Conservation (phyloP, 2,888 invertebrate species). For the Lithosia quadra region DNA sequence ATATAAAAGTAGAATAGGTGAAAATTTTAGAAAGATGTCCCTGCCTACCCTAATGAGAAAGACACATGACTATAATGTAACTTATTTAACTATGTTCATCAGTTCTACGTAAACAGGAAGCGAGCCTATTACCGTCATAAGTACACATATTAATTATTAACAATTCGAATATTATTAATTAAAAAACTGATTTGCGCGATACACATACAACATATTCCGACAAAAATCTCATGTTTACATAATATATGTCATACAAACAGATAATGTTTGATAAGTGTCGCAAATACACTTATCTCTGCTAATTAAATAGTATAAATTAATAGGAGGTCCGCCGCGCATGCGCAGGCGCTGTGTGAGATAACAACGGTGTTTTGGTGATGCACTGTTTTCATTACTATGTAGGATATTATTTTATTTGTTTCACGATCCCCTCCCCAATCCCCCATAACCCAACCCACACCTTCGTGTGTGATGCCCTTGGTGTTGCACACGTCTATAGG, state of each 20-base stretch:
- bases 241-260: constrained; percentile 54
- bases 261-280: constrained; percentile 59
- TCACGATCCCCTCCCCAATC: no score
- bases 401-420: no score
- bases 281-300: constrained; percentile 66
- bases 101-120: not conserved
- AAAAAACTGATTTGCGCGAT: not conserved
- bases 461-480: no score
- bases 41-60: not conserved
- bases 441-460: no score
- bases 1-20: not conserved
- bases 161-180: not conserved
- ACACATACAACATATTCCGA: constrained; percentile 21
- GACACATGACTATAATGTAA: not conserved
- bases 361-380: constrained; percentile 25
- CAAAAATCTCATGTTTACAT: constrained; percentile 58
- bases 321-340: constrained; percentile 44
- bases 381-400: constrained; percentile 15
- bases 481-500: no score
- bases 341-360: constrained; percentile 32
- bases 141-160: not conserved
- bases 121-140: not conserved
- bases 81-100: not conserved
- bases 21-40: no score
- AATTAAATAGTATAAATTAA: constrained; percentile 70